Base-by-base conservation (phyloP, 1,140 invertebrate genomes). In the Platyura marginata region DNA sequence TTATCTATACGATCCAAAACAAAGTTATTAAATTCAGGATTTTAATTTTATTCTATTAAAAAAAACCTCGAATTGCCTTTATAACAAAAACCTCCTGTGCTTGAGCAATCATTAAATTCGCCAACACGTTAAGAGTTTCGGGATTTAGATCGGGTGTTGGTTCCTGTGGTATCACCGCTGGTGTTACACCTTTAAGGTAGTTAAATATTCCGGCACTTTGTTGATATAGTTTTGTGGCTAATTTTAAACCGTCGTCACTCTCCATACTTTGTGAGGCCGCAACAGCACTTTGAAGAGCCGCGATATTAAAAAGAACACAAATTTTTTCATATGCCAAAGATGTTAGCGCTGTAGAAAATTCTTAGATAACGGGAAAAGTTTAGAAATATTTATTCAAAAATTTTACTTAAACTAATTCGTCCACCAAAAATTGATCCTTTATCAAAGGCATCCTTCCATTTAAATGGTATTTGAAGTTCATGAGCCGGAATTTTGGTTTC, bases 371-470 rank as follows among this genome's bases (percentile, higher is more conserved):
- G 32, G 16, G 16, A 34, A 42, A 40, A 47, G n/a, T 41, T 32
- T 48, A 8, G 33, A 43, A 43, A 49, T 45, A 22, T 42, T 50
- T 49, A 44, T 48, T 23, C 46, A 38, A 40, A 46, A 19, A 44
- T 73, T 78, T 75, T 75, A 96, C 89, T 92, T 44, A 97, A 67
- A 62, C 87, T 92, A 50, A 87, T 82, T 62, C 85, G 79, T 42
- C 85, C 86, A 44, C 86, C 86, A 69, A 98, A 96, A 47, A 98
- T 75, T 5, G 85, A 84, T 34, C 88, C 88, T 57, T 89, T 90
- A 59, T 96, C 91, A 66, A 99, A 98, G 2, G 95, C 94, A 81
- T 98, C 93, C 64, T 95, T 95, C 94, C 95, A 99, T 62, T 98
- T 98, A 56, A 99, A 99, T 21, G 89, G 81, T 52, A 93, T 85